Evolutionary conservation across 2,113 vertebrate genomes (phyloP), one percentile per base, ranked within the genome.

Genomic region (Rhea pennata): DNA sequence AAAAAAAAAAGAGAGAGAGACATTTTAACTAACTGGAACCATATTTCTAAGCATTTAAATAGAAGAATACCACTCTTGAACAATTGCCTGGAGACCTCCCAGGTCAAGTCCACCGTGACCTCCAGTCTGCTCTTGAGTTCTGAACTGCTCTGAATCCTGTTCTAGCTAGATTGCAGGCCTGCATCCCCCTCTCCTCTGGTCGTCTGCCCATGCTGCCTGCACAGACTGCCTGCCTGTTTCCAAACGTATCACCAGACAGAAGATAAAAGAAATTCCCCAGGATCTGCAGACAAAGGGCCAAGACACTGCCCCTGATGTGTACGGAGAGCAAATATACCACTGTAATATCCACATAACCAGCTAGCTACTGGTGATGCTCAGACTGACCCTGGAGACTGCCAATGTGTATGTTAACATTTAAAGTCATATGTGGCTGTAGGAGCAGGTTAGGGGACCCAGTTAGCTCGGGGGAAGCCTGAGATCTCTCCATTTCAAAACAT

Each of bases 401-500:
- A 19, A 9, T 9, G 12, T 22, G 23, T 51, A 15, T 58, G 53
- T 72, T 82, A 61, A 84, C 58, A 44, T 88, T 96, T 92, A 92
- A 76, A 76, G 74, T 36, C 36, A 62, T 5, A 2, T 24, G 15
- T 80, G 73, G 44, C 44, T 23, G 90, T n/a, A 66, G 80, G 39
- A 93, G 66, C 59, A 88, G 70, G 54, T 80, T 85, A 62, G 42
- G 91, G 62, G 64, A 67, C 83, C 87, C 62, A 64, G 3, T 74
- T 51, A 83, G 77, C 75, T 69, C 39, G n/a, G 27, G 78, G 92
- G 61, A 87, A 95, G 56, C 69, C 72, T 69, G 65, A 73, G 75
- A 48, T 64, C 61, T 94, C 79, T 92, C 79, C 33, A 33, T 95
- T 75, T 94, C 87, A 84, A 93, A 93, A 86, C 91, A 81, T 48